Evolutionary conservation across 2,888 invertebrate genomes (phyloP), one percentile per base, ranked within the genome.

Genomic region (Heliconius ismenius): DNA sequence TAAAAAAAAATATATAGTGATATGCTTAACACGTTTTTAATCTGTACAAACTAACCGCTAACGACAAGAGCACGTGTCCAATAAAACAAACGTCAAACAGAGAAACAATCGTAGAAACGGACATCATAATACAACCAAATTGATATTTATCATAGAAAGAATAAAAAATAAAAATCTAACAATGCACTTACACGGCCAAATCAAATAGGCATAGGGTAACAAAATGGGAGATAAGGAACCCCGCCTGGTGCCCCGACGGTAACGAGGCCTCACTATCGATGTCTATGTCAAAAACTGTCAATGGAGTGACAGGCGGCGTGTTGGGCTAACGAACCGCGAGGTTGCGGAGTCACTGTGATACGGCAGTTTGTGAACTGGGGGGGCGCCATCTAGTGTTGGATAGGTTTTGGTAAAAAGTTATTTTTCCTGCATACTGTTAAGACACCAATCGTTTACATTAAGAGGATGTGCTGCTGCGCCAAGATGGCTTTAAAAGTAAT

Each of bases 241-340:
- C 90, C 91, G 92, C 92, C 91, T 89, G 87, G 87, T 84, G 11
- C 39, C 39, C 39, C 39, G 39, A 39, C 88, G 87, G 90, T 92
- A 92, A 92, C 92, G 91, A 83, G 79, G 79, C 79, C 81, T 79
- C 80, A 80, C 91, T 88, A 93, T 93, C 93, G 93, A 93, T 93
- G 94, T 93, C 94, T 93, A 91, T 93, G 93, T 94, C 93, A 90
- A 90, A 91, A 91, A 92, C 92, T 93, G 93, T 93, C 93, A 92
- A 91, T 92, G 92, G 89, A 88, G 82, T 93, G 94, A 93, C 93
- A 91, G 91, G 90, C 91, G 91, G 89, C 91, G 92, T 90, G 93
- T 92, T 91, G 88, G 91, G 83, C 89, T 93, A 93, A 93, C 94
- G 93, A 93, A 93, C 84, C 91, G 89, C 84, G 89, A 89, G 86